A percentile compares a stretch with the other conserved stretches of the same genome.
Evolutionary conservation across 2,113 vertebrate genomes (phyloP).

Genomic region (Monarcha castaneiventris): DNA sequence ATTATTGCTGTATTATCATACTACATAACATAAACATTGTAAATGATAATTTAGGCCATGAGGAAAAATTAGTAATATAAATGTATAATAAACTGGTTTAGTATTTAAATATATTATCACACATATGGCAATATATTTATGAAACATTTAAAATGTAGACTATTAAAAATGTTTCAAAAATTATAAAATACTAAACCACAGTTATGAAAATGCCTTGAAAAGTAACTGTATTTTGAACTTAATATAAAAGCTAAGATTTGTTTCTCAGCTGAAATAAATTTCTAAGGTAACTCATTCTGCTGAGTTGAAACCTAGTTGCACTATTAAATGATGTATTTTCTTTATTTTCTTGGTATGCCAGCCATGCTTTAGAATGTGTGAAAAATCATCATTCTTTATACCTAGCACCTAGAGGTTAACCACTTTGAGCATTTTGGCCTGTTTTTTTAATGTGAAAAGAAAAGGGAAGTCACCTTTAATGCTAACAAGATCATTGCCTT

Average conservation of each 20-base stretch:
- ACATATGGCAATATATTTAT: neutral
- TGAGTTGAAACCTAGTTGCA: neutral
- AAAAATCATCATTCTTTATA: neutral
- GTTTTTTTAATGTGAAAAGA: neutral
- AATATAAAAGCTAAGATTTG: neutral
- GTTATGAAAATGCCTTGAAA: neutral
- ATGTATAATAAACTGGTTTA: neutral
- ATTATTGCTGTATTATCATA: neutral
- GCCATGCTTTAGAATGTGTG: neutral
- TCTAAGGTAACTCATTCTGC: neutral
- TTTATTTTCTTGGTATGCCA: neutral
- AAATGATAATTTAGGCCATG: neutral
- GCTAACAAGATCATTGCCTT: conserved; percentile 2
- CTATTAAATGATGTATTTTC: neutral
- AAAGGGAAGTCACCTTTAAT: conserved; percentile 20
- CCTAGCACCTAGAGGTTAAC: neutral
- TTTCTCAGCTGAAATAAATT: neutral
- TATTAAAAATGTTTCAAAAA: neutral
- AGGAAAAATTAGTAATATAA: neutral
- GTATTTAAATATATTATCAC: neutral
- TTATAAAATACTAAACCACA: neutral
- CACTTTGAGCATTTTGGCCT: neutral
- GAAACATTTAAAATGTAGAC: neutral
- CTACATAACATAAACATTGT: neutral
- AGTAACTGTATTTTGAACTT: neutral